Base-by-base conservation (phyloP, 2,113 vertebrate species). In the Stegastes partitus region DNA sequence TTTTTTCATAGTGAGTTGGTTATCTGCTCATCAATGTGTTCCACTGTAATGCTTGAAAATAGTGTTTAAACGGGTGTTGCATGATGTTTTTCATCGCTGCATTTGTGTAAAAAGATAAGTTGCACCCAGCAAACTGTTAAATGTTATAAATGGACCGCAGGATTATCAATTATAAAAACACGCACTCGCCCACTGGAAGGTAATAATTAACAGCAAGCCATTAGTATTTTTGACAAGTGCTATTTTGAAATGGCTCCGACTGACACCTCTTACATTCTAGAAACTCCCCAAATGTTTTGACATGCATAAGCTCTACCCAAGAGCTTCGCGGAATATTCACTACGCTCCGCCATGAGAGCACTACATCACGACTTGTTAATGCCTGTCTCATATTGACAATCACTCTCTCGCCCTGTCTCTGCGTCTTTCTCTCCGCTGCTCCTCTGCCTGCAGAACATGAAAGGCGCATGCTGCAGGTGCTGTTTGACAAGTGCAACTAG, bases 401-500 rank as follows among this genome's bases (percentile, higher is more conserved):
- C 58, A 11, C 53, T 42, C 51, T 37, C 26, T 22, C 31, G 54
- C 44, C 47, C 54, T 15, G 37, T 47, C 49, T 77, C 34, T 2
- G 0, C 26, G 9, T 55, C 19, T 45, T 23, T 39, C 14, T 34
- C 63, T 34, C 19, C n/a, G 1, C 37, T 54, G 54, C 53, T 57
- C 54, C 63, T 45, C n/a, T 45, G 64, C 42, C 42, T 69, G 58
- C 72, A 72, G 25, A 75, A 83, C 68, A 68, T 67, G 68, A 86
- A 82, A 88, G 61, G 22, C 74, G 15, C 76, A 70, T 70, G 69
- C 86, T 91, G 78, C 87, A 92, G 86, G 83, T 89, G 87, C 71
- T 84, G 87, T 85, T 90, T 88, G 89, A 94, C 88, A 89, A 90
- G 87, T 83, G 82, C 82, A 81, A 85, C 84, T 91, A 81, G 76